A percentile compares a stretch with the other conserved stretches of the same genome.
Evolutionary conservation across 2,113 vertebrate species (phyloP).

Genomic region (Pseudorectes ferrugineus): DNA sequence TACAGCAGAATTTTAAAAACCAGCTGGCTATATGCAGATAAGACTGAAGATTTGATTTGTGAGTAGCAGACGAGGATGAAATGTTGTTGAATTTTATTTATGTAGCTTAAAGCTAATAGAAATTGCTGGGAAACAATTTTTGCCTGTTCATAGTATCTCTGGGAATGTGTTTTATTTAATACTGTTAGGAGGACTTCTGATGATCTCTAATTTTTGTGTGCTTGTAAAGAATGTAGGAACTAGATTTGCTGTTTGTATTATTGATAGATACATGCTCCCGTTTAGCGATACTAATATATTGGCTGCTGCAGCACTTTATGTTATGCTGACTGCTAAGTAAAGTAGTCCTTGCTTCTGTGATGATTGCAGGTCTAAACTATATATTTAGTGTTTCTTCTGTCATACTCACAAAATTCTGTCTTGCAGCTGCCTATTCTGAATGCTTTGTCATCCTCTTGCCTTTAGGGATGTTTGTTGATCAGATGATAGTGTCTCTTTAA

Average conservation of each 20-base stretch:
- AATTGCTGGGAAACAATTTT: background rate
- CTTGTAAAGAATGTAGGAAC: background rate
- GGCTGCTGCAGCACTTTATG: background rate
- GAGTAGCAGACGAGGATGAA: background rate
- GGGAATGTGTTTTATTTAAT: background rate
- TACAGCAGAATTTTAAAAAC: constrained; percentile 20
- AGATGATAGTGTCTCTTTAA: background rate
- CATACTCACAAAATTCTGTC: background rate
- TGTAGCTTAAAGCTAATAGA: background rate
- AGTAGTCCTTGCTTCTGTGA: background rate
- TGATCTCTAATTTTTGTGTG: background rate
- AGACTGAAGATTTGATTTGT: constrained; percentile 18
- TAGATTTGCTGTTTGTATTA: background rate
- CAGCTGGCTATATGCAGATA: constrained; percentile 49
- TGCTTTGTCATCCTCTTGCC: background rate
- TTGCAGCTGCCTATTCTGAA: background rate
- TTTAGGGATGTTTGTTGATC: background rate
- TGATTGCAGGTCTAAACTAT: background rate
- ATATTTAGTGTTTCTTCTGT: background rate
- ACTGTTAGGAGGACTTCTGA: background rate
- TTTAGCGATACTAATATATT: background rate
- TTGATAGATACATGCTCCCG: background rate
- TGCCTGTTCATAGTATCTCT: background rate
- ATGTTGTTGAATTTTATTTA: background rate
- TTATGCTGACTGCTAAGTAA: background rate